phyloP scores from a whole-genome alignment of 2,888 invertebrate species.

The Drosophila fungiperda region DNA sequence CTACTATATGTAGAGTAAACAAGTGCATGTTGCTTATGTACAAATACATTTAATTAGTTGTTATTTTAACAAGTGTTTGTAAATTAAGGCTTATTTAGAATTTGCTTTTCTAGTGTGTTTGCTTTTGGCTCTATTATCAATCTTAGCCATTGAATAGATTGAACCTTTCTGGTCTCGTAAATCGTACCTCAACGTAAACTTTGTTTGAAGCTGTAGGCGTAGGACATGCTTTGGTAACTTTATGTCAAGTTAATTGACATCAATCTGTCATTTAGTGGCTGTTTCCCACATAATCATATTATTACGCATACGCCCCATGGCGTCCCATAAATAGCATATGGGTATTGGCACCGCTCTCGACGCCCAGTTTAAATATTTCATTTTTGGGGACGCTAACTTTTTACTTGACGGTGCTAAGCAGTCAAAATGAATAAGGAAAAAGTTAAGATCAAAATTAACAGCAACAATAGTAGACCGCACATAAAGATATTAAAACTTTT shows the following conservation, averaged over 20 bases:
- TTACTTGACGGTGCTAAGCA: constrained; percentile 56
- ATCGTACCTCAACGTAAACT: not conserved
- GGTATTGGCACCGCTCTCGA: constrained; percentile 21
- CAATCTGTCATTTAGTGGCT: constrained; percentile 72
- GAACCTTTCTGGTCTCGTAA: not conserved
- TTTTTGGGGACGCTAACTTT: constrained; percentile 62
- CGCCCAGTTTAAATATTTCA: constrained; percentile 72
- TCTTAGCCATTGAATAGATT: constrained; percentile 25
- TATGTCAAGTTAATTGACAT: constrained; percentile 74
- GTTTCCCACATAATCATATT: constrained; percentile 73
- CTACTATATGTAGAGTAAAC: not conserved
- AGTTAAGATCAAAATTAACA: constrained; percentile 26
- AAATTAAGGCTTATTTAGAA: not conserved
- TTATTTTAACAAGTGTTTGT: not conserved
- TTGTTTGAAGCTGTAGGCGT: constrained; percentile 12
- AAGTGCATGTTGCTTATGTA: not conserved
- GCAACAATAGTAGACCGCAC: constrained; percentile 52
- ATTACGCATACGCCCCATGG: constrained; percentile 73
- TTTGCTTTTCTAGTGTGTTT: not conserved
- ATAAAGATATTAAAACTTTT: constrained; percentile 78
- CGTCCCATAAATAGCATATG: constrained; percentile 26
- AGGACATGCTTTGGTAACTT: constrained; percentile 39
- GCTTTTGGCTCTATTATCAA: constrained; percentile 24
- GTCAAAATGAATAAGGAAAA: constrained; percentile 43
- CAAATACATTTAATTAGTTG: not conserved